A percentile compares a stretch with the other conserved stretches of the same genome.
Evolutionary conservation across 2,113 vertebrate genomes (phyloP).

Genomic region (Panthera uncia): DNA sequence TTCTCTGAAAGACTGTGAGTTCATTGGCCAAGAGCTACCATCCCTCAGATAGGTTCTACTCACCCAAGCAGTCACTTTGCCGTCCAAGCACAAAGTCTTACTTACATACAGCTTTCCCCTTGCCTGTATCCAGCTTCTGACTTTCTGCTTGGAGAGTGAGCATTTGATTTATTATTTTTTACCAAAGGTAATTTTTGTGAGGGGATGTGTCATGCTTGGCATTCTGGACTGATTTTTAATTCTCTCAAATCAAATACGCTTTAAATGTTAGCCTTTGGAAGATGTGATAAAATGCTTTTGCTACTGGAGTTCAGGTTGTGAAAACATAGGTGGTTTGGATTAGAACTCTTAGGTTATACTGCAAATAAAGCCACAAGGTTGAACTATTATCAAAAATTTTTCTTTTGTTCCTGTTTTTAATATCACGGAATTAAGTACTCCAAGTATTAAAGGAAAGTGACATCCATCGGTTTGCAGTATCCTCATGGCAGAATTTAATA

Average conservation of each 20-base stretch:
- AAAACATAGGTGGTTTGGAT: constrained; percentile 1
- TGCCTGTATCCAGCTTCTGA: not conserved
- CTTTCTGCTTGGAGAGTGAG: not conserved
- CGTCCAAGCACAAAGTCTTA: not conserved
- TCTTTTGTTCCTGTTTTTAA: not conserved
- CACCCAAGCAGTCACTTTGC: not conserved
- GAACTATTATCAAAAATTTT: not conserved
- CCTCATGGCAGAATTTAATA: not conserved
- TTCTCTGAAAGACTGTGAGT: not conserved
- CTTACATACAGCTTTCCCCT: not conserved
- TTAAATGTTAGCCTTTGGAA: constrained; percentile 36
- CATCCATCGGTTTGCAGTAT: not conserved
- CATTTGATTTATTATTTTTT: not conserved
- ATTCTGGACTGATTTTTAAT: constrained; percentile 13
- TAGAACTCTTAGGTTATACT: not conserved
- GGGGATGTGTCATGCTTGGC: not conserved
- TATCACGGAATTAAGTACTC: not conserved
- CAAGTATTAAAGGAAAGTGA: not conserved
- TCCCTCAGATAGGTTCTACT: not conserved
- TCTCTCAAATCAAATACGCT: not conserved
- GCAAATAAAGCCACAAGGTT: not conserved
- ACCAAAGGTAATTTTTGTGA: constrained; percentile 10
- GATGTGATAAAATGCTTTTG: constrained; percentile 25
- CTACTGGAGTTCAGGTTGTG: constrained; percentile 27
- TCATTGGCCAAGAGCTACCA: not conserved